phyloP scores from a whole-genome alignment of 2,888 invertebrate genomes.

The Mesoligia furuncula region DNA sequence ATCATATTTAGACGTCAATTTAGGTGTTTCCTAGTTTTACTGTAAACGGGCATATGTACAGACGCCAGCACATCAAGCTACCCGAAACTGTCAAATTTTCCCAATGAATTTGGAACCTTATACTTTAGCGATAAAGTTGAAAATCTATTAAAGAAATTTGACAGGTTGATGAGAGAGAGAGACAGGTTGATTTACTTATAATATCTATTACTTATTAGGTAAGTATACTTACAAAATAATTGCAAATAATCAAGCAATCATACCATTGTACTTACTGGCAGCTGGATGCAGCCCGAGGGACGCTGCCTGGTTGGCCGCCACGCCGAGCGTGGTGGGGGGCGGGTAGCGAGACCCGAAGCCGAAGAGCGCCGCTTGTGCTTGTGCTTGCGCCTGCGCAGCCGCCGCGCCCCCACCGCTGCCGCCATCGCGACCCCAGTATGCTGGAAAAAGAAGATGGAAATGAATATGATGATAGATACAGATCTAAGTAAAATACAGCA shows the following conservation, averaged over 20 bases:
- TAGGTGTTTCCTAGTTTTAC: no score
- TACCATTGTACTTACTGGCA: conserved; percentile 90
- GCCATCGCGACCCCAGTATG: conserved; percentile 94
- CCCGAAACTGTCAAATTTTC: no score
- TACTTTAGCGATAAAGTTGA: no score
- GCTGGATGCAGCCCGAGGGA: conserved; percentile 94
- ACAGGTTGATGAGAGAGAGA: no score
- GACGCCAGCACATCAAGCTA: no score
- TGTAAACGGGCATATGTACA: no score
- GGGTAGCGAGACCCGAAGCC: conserved; percentile 88
- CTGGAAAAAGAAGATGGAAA: conserved; percentile 82
- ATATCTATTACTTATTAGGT: no score
- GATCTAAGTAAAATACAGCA: neutral
- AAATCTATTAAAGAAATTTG: no score
- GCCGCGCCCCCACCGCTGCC: conserved; percentile 83
- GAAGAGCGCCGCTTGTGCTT: conserved; percentile 87
- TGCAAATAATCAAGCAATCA: conserved; percentile 25
- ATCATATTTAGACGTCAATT: no score
- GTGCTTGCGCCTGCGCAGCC: conserved; percentile 87
- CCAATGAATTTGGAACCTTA: no score
- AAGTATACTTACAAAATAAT: conserved; percentile 9
- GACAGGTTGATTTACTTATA: no score
- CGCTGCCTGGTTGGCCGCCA: conserved; percentile 96
- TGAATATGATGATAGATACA: neutral
- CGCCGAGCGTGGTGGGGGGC: conserved; percentile 94